phyloP scores from a whole-genome alignment of 2,888 invertebrate genomes.

The Tortrix viridana region DNA sequence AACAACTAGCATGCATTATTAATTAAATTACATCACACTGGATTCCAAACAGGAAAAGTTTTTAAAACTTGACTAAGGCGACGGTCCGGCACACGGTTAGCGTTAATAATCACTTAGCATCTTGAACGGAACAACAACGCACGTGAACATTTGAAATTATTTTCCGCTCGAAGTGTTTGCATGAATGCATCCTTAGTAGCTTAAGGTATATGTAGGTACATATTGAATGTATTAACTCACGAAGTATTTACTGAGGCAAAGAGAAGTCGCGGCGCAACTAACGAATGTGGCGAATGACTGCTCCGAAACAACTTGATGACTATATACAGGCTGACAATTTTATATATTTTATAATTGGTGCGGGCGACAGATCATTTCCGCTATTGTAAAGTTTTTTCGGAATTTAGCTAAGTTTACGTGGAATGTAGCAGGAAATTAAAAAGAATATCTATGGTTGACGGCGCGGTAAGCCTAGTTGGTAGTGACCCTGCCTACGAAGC shows the following conservation, averaged over 20 bases:
- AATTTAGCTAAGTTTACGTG: too few relatives aligned
- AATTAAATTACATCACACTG: neutral
- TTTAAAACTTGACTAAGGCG: neutral
- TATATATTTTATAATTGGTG: neutral
- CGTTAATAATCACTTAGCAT: neutral
- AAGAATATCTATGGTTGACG: too few relatives aligned
- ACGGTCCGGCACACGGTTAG: neutral
- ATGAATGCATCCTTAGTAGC: conserved; percentile 1
- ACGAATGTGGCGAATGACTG: conserved; percentile 9
- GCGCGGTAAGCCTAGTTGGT: too few relatives aligned
- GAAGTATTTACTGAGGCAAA: neutral
- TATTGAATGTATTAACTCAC: neutral
- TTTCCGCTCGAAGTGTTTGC: neutral
- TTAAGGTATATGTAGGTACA: conserved; percentile 2
- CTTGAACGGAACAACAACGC: too few relatives aligned
- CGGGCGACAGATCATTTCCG: neutral
- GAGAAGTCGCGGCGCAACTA: neutral
- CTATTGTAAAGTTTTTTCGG: too few relatives aligned
- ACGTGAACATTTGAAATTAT: neutral
- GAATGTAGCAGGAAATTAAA: neutral
- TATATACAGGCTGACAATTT: conserved; percentile 9
- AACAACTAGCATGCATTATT: too few relatives aligned
- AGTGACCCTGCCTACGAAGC: too few relatives aligned
- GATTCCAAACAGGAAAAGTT: neutral
- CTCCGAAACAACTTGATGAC: neutral